Evolutionary conservation across 1,140 invertebrate species (phyloP).

Genomic region (Drosophila kohkoa): DNA sequence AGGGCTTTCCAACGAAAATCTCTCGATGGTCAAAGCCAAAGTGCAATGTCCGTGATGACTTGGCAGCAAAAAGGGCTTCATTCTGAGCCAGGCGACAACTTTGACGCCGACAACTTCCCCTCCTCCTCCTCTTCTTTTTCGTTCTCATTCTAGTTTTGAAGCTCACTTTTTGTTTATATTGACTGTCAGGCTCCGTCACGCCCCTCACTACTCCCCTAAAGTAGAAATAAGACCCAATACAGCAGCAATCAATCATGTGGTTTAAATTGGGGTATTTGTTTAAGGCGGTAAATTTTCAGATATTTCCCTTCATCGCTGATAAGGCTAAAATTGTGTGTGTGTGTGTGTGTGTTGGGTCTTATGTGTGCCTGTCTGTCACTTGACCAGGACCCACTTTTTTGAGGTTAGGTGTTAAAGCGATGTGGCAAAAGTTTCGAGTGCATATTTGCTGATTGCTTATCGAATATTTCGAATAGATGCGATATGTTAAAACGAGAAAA

Average conservation of each 20-base stretch:
- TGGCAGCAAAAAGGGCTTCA: constrained; percentile 57
- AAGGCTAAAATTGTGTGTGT: constrained; percentile 30
- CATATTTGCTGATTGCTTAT: constrained; percentile 46
- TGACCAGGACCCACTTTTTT: constrained; percentile 39
- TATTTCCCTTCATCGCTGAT: constrained; percentile 40
- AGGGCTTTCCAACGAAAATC: constrained; percentile 35
- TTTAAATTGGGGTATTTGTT: constrained; percentile 83
- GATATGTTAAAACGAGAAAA: constrained; percentile 6
- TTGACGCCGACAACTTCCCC: constrained; percentile 50
- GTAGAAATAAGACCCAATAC: constrained; percentile 21
- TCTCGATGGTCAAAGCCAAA: constrained; percentile 81
- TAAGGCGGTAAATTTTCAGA: constrained; percentile 70
- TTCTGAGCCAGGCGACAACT: constrained; percentile 66
- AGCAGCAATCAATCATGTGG: constrained; percentile 80
- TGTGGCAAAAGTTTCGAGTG: constrained; percentile 53
- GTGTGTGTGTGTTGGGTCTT: constrained; percentile 15
- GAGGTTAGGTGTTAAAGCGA: constrained; percentile 52
- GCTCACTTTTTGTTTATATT: constrained; percentile 64
- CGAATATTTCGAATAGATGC: constrained; percentile 26
- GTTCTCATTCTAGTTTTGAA: constrained; percentile 34
- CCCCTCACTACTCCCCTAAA: background rate
- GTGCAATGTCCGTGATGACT: constrained; percentile 82
- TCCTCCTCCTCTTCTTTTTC: background rate
- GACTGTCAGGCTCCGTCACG: constrained; percentile 35
- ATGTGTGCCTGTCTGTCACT: constrained; percentile 39